Conservation (phyloP, 2,888 invertebrate species). For the Eristalis tenax region DNA sequence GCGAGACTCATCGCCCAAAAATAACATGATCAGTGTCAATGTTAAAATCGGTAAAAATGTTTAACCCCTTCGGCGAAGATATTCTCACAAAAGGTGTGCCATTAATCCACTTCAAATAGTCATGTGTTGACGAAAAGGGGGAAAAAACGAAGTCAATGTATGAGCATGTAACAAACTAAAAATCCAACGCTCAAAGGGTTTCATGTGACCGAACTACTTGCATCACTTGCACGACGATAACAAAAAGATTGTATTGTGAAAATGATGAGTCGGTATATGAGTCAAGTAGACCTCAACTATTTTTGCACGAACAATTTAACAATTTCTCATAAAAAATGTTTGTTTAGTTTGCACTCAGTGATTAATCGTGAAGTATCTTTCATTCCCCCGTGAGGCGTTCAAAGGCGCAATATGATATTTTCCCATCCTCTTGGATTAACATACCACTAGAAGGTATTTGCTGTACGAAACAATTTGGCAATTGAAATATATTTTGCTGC, state of each 20-base stretch:
- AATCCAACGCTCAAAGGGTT: not conserved
- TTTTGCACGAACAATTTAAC: slow-evolving; percentile 13
- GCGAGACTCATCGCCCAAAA: not conserved
- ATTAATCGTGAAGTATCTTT: slow-evolving; percentile 4
- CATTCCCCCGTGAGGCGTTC: not conserved
- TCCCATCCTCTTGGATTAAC: not conserved
- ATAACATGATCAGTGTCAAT: not conserved
- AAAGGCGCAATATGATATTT: not conserved
- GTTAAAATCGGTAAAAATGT: not conserved
- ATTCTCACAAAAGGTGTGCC: not conserved
- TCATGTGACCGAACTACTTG: not conserved
- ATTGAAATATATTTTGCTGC: slow-evolving; percentile 9
- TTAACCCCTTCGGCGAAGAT: not conserved
- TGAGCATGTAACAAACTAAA: not conserved
- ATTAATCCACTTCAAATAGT: not conserved
- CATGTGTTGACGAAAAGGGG: not conserved
- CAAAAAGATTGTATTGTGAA: not conserved
- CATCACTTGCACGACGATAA: not conserved
- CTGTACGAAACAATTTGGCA: slow-evolving; percentile 13
- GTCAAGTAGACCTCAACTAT: slow-evolving; percentile 16
- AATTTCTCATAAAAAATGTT: not conserved
- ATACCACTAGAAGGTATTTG: slow-evolving; percentile 16
- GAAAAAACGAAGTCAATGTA: not conserved
- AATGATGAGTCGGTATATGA: not conserved
- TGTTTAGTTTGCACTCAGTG: slow-evolving; percentile 26